Conservation (phyloP, 1,140 invertebrate species). For the Zaprionus vittiger region DNA sequence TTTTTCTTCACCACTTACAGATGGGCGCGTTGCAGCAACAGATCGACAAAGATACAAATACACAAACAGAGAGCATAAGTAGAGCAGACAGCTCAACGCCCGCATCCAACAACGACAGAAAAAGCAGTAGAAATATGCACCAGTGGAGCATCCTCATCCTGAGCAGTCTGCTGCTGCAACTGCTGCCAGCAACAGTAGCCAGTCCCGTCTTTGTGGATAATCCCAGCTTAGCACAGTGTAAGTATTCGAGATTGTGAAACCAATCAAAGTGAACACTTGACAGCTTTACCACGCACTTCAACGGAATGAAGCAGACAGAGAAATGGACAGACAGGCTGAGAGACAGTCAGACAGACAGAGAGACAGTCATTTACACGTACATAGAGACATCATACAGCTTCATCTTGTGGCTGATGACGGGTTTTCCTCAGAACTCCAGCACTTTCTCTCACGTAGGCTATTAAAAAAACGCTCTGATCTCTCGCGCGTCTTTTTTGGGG, state of each 20-base stretch:
- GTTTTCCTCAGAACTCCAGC: constrained; percentile 68
- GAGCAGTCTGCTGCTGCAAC: constrained; percentile 46
- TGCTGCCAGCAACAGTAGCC: constrained; percentile 37
- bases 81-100: constrained; percentile 36
- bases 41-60: constrained; percentile 28
- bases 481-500: constrained; percentile 42
- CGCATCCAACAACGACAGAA: constrained; percentile 36
- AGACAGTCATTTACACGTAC: constrained; percentile 23
- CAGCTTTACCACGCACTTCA: constrained; percentile 41
- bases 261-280: constrained; percentile 35
- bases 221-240: constrained; percentile 84
- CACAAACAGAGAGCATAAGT: constrained; percentile 36
- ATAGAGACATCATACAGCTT: constrained; percentile 49
- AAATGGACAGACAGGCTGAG: not conserved
- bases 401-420: constrained; percentile 32
- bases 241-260: constrained; percentile 51
- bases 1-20: constrained; percentile 50
- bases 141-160: constrained; percentile 49
- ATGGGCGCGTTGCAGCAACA: constrained; percentile 61
- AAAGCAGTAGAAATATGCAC: constrained; percentile 23
- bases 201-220: constrained; percentile 83
- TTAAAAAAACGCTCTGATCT: constrained; percentile 39
- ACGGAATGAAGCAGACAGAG: constrained; percentile 30
- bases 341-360: constrained; percentile 9
- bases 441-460: constrained; percentile 80